These are phyloP conservation scores for Lepisosteus oculatus DNA, from an alignment of 2,113 vertebrate species.

Conservation along the genomic window DNA sequence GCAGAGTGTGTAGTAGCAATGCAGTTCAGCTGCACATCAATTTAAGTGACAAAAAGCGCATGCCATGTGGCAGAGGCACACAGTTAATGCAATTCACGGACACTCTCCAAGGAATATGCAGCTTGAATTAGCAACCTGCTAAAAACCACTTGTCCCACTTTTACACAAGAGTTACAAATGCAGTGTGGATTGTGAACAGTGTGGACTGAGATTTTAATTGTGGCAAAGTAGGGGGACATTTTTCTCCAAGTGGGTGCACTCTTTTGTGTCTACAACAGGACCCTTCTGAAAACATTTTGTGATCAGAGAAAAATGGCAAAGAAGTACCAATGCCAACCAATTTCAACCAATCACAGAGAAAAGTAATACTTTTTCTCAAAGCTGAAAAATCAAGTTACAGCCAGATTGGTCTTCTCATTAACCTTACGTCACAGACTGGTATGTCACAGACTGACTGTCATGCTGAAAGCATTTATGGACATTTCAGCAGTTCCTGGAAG, in stretches of 20 bases:
- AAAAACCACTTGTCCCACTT: constrained; percentile 16
- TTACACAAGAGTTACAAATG: constrained; percentile 16
- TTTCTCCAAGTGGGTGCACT: not conserved
- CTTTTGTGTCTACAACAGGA: not conserved
- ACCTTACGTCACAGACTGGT: too few relatives aligned
- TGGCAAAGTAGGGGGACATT: constrained; percentile 2
- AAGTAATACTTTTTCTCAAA: too few relatives aligned
- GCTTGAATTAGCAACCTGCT: constrained; percentile 1
- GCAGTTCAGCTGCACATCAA: constrained; percentile 1
- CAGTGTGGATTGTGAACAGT: constrained; percentile 7
- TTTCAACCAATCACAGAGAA: too few relatives aligned
- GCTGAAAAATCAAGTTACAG: too few relatives aligned
- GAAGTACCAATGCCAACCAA: too few relatives aligned
- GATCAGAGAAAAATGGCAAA: too few relatives aligned
- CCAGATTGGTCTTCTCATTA: too few relatives aligned
- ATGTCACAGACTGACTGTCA: too few relatives aligned
- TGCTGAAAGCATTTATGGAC: too few relatives aligned
- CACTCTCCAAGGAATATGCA: constrained; percentile 1
- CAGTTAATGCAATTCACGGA: constrained; percentile 1
- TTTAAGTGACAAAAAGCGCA: constrained; percentile 2
- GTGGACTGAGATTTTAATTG: not conserved
- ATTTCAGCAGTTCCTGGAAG: too few relatives aligned
- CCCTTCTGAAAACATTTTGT: too few relatives aligned
- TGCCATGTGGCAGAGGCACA: not conserved
- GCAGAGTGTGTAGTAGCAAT: not conserved